Base-by-base conservation (phyloP, 1,140 invertebrate species). In the Bombus cullumanus region DNA sequence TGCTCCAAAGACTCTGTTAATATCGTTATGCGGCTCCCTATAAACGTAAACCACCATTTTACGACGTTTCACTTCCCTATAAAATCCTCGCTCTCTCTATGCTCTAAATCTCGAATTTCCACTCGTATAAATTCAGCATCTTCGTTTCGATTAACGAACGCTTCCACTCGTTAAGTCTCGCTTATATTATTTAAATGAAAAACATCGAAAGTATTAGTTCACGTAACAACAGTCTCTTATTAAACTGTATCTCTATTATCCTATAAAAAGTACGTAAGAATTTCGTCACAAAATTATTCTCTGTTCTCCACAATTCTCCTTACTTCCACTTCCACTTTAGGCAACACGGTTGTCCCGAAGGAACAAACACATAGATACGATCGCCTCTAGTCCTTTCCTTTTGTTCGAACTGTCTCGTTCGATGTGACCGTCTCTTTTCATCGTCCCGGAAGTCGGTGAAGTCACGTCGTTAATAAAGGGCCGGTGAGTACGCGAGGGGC, bases 381-480 rank as follows among this genome's bases (percentile, higher is more conserved):
- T 34, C 57, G 74, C 59, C 57, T 80, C 41, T 34, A 43, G 28
- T 18, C 57, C n/a, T 66, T 31, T 41, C n/a, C 59, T 47, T 34
- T 43, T 57, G 53, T 25, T 73, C 72, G 59, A 59, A n/a, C 71
- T 62, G 3, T 77, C 64, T 62, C 59, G 28, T n/a, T n/a, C 12
- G 59, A 62, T 62, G 59, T n/a, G 59, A 64, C 64, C 34, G 22
- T 72, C 25, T 37, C 4, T 57, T 66, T 37, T n/a, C 22, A 83
- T 81, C 47, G n/a, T 87, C 86, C 90, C 91, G 92, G 88, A 91
- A 92, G 80, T 89, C 80, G 62, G 28, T 22, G 34, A 37, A 89
- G 89, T 92, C 89, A 88, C 89, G 88, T 92, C 85, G 87, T 88
- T 92, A 91, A 93, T 93, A 92, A 92, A 91, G 86, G 80, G 34